These are phyloP conservation scores for Aleadryas rufinucha DNA, from an alignment of 2,113 vertebrate genomes.

Conservation along the genomic window DNA sequence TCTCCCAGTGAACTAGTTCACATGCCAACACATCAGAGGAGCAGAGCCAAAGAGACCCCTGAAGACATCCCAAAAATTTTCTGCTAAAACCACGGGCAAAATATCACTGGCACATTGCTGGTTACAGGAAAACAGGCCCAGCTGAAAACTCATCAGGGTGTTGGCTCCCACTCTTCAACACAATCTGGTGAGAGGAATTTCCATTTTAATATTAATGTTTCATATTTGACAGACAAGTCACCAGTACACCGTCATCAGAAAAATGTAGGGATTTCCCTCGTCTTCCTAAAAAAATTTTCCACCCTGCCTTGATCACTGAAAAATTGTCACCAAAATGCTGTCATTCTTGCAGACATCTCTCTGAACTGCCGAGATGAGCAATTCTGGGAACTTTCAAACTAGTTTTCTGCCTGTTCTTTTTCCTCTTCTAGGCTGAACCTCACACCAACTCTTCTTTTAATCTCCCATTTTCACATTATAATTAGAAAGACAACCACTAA, in stretches of 20 bases:
- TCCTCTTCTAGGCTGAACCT: background rate
- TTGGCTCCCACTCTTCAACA: background rate
- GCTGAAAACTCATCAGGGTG: background rate
- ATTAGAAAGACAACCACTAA: background rate
- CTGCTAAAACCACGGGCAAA: background rate
- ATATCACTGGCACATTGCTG: background rate
- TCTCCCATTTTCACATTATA: background rate
- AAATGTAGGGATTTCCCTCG: background rate
- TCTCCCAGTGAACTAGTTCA: background rate
- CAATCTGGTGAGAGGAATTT: background rate
- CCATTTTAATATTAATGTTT: background rate
- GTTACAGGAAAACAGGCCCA: background rate
- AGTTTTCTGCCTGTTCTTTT: background rate
- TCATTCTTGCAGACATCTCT: background rate
- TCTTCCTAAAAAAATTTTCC: background rate
- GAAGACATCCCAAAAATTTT: background rate
- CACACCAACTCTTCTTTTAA: background rate
- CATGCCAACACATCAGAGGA: background rate
- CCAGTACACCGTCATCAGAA: background rate
- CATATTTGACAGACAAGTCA: background rate
- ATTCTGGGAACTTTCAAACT: background rate
- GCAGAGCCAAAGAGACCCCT: background rate
- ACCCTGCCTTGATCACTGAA: background rate
- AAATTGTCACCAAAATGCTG: background rate
- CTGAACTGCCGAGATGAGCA: background rate